A percentile compares a stretch with the other conserved stretches of the same genome.
Conservation (phyloP, 1,140 invertebrate genomes). For the Telenomus remus region DNA sequence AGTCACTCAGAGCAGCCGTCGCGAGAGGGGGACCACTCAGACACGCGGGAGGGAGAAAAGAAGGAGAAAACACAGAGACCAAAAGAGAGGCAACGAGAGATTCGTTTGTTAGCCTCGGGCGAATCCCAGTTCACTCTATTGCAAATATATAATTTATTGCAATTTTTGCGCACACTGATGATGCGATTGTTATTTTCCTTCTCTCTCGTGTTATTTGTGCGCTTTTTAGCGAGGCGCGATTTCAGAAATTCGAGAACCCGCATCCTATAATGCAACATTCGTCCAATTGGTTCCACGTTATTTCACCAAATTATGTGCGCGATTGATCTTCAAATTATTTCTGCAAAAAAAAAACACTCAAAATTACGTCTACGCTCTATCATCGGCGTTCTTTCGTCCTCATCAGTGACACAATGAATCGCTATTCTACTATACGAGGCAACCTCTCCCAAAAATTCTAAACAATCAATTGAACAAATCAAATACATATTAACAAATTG, state of each 20-base stretch:
- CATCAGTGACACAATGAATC: constrained; percentile 16
- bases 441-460: too few species aligned
- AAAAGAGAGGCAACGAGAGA: constrained; percentile 24
- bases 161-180: constrained; percentile 31
- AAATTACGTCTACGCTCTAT: background rate
- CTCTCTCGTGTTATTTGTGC: constrained; percentile 11
- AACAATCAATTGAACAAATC: too few species aligned
- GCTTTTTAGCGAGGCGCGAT: constrained; percentile 12
- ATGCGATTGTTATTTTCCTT: constrained; percentile 28
- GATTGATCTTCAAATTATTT: background rate
- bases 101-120: constrained; percentile 46
- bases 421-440: constrained; percentile 8
- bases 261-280: background rate
- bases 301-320: background rate
- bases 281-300: background rate
- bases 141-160: constrained; percentile 52
- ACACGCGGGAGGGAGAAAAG: constrained; percentile 7
- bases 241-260: too few species aligned
- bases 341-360: background rate
- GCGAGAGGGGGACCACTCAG: constrained; percentile 29
- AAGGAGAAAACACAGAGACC: constrained; percentile 17
- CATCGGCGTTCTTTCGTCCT: background rate
- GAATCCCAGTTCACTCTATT: constrained; percentile 35
- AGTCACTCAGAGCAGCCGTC: constrained; percentile 37
- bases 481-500: too few species aligned